A percentile compares a stretch with the other conserved stretches of the same genome.
Evolutionary conservation across 2,888 invertebrate species (phyloP).

Genomic region (Amblyjoppa proteus): DNA sequence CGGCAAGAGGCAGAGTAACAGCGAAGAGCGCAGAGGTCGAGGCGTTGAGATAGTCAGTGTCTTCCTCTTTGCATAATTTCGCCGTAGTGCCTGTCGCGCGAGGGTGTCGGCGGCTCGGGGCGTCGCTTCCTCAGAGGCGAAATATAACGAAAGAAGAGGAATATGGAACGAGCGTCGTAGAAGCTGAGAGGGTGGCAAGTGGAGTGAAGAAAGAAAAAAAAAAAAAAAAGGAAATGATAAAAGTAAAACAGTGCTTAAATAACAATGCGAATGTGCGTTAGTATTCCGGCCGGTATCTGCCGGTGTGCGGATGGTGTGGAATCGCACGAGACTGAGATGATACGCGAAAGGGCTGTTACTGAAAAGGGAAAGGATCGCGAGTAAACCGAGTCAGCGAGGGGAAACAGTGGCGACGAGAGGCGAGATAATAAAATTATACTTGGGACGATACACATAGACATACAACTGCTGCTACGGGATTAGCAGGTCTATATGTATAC

Average conservation of each 20-base stretch:
- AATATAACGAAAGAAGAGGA: slow-evolving; percentile 46
- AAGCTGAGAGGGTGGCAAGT: slow-evolving; percentile 9
- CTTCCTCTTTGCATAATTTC: slow-evolving; percentile 81
- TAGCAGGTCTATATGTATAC: neutral
- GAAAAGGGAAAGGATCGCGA: slow-evolving; percentile 28
- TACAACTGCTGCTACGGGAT: slow-evolving; percentile 18
- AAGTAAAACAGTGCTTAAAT: slow-evolving; percentile 77
- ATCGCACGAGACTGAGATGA: slow-evolving; percentile 6
- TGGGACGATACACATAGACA: slow-evolving; percentile 69
- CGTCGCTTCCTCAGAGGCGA: slow-evolving; percentile 48
- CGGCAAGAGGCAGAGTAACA: slow-evolving; percentile 56
- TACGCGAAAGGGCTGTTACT: slow-evolving; percentile 24
- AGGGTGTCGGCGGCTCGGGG: slow-evolving; percentile 42
- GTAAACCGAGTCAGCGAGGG: slow-evolving; percentile 23
- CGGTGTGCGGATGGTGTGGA: neutral
- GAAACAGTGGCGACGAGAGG: slow-evolving; percentile 55
- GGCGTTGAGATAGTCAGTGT: slow-evolving; percentile 78
- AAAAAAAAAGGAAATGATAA: slow-evolving; percentile 48
- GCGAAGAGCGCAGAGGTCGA: slow-evolving; percentile 51
- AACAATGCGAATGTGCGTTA: slow-evolving; percentile 70
- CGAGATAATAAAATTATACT: slow-evolving; percentile 78
- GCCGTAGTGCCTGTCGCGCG: slow-evolving; percentile 68
- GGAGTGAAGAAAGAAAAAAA: neutral
- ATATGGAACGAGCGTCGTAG: neutral
- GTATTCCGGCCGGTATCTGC: neutral